Percentiles rank a stretch among this genome's conserved stretches.
Evolutionary conservation across 2,113 vertebrate genomes (phyloP).

Genomic region (Sturnus vulgaris): DNA sequence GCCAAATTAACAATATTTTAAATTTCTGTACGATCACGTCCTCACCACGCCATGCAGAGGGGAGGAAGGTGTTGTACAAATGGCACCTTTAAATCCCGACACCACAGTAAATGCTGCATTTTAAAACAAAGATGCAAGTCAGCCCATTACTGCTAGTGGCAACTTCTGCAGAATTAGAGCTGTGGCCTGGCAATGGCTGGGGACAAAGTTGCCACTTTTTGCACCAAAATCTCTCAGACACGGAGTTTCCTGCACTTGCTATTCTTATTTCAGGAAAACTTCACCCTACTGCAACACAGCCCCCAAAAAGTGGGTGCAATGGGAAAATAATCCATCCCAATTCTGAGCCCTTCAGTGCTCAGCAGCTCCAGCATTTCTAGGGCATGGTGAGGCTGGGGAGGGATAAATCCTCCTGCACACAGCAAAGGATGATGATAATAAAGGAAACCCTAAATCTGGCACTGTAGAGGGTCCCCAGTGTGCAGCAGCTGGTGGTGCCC

Average conservation of each 20-base stretch:
- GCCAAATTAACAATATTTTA: not conserved
- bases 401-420: fast-evolving
- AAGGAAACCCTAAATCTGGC: not conserved
- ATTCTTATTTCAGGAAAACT: not conserved
- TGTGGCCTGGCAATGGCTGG: not conserved
- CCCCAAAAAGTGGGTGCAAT: fast-evolving
- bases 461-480: fast-evolving
- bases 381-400: fast-evolving
- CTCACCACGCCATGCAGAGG: fast-evolving
- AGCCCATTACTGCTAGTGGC: not conserved
- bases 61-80: not conserved
- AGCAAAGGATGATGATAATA: not conserved
- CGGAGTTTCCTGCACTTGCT: not conserved
- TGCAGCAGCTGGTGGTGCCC: not conserved
- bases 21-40: not conserved
- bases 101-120: not conserved
- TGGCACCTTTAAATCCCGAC: not conserved
- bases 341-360: not conserved
- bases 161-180: not conserved
- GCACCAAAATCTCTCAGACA: not conserved
- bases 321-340: not conserved
- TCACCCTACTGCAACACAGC: not conserved
- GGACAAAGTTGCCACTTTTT: not conserved
- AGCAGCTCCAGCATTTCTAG: not conserved
- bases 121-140: not conserved